A percentile compares a stretch with the other conserved stretches of the same genome.
phyloP scores from a whole-genome alignment of 2,888 invertebrate species.

The Lasius platythorax region DNA sequence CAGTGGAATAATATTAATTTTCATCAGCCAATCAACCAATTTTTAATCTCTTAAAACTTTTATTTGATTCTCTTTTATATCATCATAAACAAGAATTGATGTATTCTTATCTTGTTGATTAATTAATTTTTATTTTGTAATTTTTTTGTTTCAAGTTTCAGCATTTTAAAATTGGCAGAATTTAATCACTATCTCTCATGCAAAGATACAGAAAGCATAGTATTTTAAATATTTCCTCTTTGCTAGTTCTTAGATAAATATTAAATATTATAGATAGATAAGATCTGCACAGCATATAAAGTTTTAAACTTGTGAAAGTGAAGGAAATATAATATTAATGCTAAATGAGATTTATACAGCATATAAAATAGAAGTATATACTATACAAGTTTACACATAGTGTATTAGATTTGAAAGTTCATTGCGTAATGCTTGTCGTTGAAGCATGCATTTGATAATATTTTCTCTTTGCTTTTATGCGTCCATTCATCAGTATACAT shows the following conservation, averaged over 20 bases:
- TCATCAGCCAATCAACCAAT: background rate
- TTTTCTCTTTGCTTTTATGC: background rate
- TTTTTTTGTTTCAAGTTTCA: background rate
- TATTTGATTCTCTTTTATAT: background rate
- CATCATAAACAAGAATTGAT: slow-evolving; percentile 5
- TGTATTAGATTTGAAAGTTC: slow-evolving; percentile 4
- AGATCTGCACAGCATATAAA: background rate
- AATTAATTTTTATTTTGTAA: slow-evolving; percentile 7
- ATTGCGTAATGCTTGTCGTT: background rate
- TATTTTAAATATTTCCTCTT: background rate
- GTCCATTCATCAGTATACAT: slow-evolving; percentile 13
- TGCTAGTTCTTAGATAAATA: background rate
- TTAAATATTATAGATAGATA: background rate
- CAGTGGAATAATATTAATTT: background rate
- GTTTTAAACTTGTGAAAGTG: background rate
- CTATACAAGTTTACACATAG: slow-evolving; percentile 35
- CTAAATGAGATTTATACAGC: background rate
- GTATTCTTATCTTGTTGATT: background rate
- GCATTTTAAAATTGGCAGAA: background rate
- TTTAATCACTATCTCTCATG: background rate
- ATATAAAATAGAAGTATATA: slow-evolving; percentile 18
- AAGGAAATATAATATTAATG: background rate
- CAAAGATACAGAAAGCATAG: background rate
- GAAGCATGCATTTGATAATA: background rate
- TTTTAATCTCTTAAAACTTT: slow-evolving; percentile 5